Evolutionary conservation across 2,888 invertebrate genomes (phyloP).

Genomic region (Agriopis leucophaearia): DNA sequence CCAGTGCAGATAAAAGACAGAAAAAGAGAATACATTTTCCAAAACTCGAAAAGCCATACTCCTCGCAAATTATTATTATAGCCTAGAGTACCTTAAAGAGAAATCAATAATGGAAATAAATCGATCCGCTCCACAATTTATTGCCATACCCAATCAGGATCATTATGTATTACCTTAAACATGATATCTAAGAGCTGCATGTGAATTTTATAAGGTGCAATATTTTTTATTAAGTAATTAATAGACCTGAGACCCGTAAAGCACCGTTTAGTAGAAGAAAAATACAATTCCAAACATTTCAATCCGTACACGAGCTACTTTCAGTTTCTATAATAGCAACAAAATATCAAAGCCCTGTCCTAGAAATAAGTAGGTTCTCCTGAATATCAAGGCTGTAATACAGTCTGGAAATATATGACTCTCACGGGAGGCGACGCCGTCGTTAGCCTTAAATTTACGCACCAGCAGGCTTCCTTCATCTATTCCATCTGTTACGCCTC

Average conservation of each 20-base stretch:
- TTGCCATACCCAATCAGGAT: too few relatives aligned
- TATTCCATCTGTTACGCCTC: conserved; percentile 27
- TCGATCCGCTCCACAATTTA: too few relatives aligned
- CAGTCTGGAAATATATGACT: conserved; percentile 23
- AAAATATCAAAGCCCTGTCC: conserved; percentile 10
- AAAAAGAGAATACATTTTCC: too few relatives aligned
- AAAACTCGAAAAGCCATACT: too few relatives aligned
- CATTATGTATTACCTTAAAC: too few relatives aligned
- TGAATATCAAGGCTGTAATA: conserved; percentile 30
- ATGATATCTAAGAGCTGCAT: too few relatives aligned
- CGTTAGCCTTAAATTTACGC: conserved; percentile 32
- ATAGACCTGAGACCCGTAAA: neutral
- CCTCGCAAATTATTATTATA: too few relatives aligned
- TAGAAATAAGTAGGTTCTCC: conserved; percentile 11
- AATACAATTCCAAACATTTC: neutral
- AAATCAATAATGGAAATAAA: too few relatives aligned
- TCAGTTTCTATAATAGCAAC: conserved; percentile 1
- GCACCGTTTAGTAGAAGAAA: neutral
- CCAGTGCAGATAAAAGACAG: too few relatives aligned
- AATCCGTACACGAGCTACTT: neutral
- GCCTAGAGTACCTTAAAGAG: too few relatives aligned
- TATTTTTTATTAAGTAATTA: neutral
- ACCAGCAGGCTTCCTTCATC: conserved; percentile 17
- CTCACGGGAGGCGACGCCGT: conserved; percentile 14
- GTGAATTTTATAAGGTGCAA: too few relatives aligned